A percentile compares a stretch with the other conserved stretches of the same genome.
These are phyloP conservation scores for Carassius gibelio DNA, from an alignment of 2,113 vertebrate genomes.

Conservation along the genomic window DNA sequence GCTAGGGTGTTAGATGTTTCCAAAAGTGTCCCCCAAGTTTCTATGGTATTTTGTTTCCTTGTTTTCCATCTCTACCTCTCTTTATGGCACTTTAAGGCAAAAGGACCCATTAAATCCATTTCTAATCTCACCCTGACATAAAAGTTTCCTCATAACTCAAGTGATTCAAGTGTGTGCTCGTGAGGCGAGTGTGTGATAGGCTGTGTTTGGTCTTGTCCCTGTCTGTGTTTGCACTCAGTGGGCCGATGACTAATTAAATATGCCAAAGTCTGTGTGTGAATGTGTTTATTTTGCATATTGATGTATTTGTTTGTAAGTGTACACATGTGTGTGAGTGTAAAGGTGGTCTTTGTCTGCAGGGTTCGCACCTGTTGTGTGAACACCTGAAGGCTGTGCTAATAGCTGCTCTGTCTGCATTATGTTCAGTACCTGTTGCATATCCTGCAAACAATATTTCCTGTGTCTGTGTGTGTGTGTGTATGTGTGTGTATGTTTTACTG, in stretches of 20 bases:
- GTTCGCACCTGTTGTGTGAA: slow-evolving; percentile 18
- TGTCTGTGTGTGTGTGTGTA: not conserved
- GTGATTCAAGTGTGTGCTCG: slow-evolving; percentile 4
- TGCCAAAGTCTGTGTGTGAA: too few relatives aligned
- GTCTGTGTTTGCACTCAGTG: not conserved
- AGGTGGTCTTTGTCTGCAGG: not conserved
- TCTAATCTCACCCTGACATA: slow-evolving; percentile 28
- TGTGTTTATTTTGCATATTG: not conserved
- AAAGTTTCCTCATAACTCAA: slow-evolving; percentile 33
- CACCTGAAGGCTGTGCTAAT: not conserved
- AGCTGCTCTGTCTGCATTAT: not conserved
- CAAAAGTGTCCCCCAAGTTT: not conserved
- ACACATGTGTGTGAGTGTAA: not conserved
- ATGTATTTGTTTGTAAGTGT: slow-evolving; percentile 18
- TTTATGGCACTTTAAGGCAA: slow-evolving; percentile 7
- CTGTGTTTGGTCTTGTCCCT: slow-evolving; percentile 30
- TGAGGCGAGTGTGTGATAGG: not conserved
- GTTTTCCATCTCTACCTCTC: slow-evolving; percentile 16
- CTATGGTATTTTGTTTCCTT: not conserved
- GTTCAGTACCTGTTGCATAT: slow-evolving; percentile 19
- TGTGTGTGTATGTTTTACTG: not conserved
- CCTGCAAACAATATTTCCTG: not conserved
- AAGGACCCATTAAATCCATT: not conserved
- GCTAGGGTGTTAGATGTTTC: not conserved
- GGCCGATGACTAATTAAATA: too few relatives aligned